Evolutionary conservation across 2,797 vertebrate genomes (phyloP), one percentile per base, ranked within the genome.

Genomic region (Myiotriccus ornatus): DNA sequence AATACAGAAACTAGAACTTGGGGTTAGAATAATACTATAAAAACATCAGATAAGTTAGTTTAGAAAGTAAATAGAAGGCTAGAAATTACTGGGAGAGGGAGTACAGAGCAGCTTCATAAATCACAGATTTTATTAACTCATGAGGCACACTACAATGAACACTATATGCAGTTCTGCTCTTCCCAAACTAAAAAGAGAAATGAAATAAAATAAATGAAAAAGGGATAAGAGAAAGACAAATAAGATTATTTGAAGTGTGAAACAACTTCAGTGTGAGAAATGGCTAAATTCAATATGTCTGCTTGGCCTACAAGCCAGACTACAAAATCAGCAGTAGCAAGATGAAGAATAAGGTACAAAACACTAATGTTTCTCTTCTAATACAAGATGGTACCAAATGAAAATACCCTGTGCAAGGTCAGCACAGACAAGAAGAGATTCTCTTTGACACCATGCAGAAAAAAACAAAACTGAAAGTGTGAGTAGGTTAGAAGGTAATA

Each of bases 21-120:
- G 24, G 94, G 89, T 93, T 96, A 96, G 44, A 88, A 91, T 68
- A 96, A 94, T 95, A 84, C 57, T 71, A 57, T 90, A 78, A 95
- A 96, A 93, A 53, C 49, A 87, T 89, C 76, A 91, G 93, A 94
- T 86, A 93, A 92, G 24, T 73, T 84, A 74, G 52, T 84, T 91
- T 71, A 83, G 16, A 91, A 85, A 91, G 73, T 68, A 94, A 92
- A 94, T 18, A 85, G 37, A 89, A 78, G 52, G 43, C 39, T 81
- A 81, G 85, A 93, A 95, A 83, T 83, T 92, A 93, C 41, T 56
- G 60, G 65, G 70, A 87, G 63, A 69, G 24, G 68, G 84, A 95
- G 87, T 73, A 83, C 53, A 89, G 55, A 77, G 49, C 37, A 80
- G 49, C 56, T 77, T 83, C 53, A 92, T 96, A 94, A 96, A 93